These are phyloP conservation scores for Hydrolagus colliei DNA, from an alignment of 2,797 vertebrate genomes.

Conservation along the genomic window DNA sequence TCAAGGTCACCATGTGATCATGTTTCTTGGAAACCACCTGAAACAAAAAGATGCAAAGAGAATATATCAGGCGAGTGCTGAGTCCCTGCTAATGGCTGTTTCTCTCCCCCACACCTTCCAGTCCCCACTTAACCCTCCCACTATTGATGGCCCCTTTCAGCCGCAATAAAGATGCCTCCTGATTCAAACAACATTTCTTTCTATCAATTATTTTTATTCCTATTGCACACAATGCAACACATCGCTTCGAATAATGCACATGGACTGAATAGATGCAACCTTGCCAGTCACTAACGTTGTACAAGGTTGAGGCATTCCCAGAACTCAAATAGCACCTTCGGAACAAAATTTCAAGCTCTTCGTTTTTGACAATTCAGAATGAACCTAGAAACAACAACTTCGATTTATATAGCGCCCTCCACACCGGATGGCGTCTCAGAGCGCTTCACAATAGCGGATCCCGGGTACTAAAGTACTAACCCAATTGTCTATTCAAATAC, in stretches of 20 bases:
- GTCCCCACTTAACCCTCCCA: neutral
- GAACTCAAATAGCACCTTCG: too few relatives aligned
- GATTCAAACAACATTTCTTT: neutral
- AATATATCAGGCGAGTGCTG: constrained; percentile 36
- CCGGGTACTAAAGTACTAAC: neutral
- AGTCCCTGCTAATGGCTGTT: neutral
- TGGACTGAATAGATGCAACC: too few relatives aligned
- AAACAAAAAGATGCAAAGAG: constrained; percentile 36
- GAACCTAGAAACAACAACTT: too few relatives aligned
- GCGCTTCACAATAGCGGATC: too few relatives aligned
- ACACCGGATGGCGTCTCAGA: too few relatives aligned
- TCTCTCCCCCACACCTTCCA: neutral
- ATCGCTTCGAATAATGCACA: too few relatives aligned
- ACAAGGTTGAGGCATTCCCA: too few relatives aligned
- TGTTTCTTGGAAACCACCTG: constrained; percentile 77
- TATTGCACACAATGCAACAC: too few relatives aligned
- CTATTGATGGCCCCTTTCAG: neutral
- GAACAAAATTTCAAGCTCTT: too few relatives aligned
- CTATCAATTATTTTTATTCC: neutral
- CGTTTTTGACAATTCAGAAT: too few relatives aligned
- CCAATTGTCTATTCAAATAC: neutral
- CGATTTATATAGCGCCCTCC: too few relatives aligned
- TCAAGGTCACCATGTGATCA: constrained; percentile 66
- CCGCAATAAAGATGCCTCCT: neutral
- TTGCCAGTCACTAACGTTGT: too few relatives aligned